These are phyloP conservation scores for Drosophila lutescens DNA, from an alignment of 2,888 invertebrate genomes.

Conservation along the genomic window DNA sequence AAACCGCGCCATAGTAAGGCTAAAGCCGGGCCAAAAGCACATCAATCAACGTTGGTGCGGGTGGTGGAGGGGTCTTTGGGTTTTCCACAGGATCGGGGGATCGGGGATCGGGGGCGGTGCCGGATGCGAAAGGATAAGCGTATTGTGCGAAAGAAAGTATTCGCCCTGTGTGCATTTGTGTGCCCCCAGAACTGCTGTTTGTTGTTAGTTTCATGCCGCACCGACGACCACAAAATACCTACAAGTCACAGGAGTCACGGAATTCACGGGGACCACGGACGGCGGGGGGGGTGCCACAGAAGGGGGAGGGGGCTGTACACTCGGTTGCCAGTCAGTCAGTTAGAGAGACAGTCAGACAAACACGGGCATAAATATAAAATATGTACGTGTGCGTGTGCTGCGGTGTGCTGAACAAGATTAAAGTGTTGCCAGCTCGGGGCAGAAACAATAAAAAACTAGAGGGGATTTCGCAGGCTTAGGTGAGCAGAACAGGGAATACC, in stretches of 20 bases:
- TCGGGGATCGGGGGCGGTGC: not conserved
- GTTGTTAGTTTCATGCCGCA: slow-evolving; percentile 64
- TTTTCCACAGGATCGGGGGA: slow-evolving; percentile 2
- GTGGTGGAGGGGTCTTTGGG: not conserved
- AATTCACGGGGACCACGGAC: not conserved
- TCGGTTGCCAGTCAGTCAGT: slow-evolving; percentile 59
- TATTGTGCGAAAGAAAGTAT: slow-evolving; percentile 64
- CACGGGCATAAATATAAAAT: slow-evolving; percentile 80
- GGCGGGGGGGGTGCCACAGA: slow-evolving; percentile 3
- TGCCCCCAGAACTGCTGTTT: slow-evolving; percentile 40
- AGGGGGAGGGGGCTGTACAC: not conserved
- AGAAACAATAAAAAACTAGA: slow-evolving; percentile 39
- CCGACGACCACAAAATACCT: slow-evolving; percentile 72
- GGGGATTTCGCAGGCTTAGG: slow-evolving; percentile 3
- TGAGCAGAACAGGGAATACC: slow-evolving; percentile 3
- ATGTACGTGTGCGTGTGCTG: slow-evolving; percentile 47
- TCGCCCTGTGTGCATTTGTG: slow-evolving; percentile 25
- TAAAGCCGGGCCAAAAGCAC: slow-evolving; percentile 66
- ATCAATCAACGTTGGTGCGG: slow-evolving; percentile 67
- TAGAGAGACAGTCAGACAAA: slow-evolving; percentile 50
- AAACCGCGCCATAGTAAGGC: slow-evolving; percentile 64
- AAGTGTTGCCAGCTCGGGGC: slow-evolving; percentile 62
- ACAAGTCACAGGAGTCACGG: slow-evolving; percentile 59
- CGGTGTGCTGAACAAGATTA: slow-evolving; percentile 66
- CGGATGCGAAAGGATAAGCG: slow-evolving; percentile 65